Conservation (phyloP, 2,888 invertebrate species). For the Drosophila colorata region DNA sequence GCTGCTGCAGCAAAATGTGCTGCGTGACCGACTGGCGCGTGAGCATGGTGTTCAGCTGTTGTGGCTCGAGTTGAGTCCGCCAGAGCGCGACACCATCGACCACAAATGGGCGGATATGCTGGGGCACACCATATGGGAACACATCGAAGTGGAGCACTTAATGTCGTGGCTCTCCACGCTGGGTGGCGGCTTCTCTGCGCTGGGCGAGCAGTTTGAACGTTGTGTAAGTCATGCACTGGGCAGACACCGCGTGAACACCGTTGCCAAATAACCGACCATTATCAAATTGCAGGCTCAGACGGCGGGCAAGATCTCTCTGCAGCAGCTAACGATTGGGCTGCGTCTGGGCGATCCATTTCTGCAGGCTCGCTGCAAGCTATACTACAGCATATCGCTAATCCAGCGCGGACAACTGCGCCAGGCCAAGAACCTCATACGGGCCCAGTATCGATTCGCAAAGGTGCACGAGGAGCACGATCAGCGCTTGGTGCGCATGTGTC, state of each 20-base stretch:
- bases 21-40: constrained; percentile 52
- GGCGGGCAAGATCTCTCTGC: constrained; percentile 94
- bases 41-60: constrained; percentile 61
- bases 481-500: constrained; percentile 92
- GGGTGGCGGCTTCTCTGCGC: constrained; percentile 97
- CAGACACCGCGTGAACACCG: not conserved
- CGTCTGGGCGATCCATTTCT: constrained; percentile 93
- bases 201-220: constrained; percentile 93
- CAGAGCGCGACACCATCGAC: constrained; percentile 89
- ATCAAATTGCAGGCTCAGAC: constrained; percentile 89
- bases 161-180: constrained; percentile 98
- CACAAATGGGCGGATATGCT: constrained; percentile 88
- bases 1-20: constrained; percentile 64
- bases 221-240: constrained; percentile 87
- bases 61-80: constrained; percentile 87
- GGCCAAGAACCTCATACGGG: constrained; percentile 88
- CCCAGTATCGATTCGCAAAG: constrained; percentile 86
- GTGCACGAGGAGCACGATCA: constrained; percentile 86
- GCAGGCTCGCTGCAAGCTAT: constrained; percentile 93
- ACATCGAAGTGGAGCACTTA: constrained; percentile 92
- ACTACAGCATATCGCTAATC: constrained; percentile 93
- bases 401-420: constrained; percentile 90
- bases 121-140: constrained; percentile 87
- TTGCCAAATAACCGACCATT: not conserved
- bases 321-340: constrained; percentile 93